phyloP scores from a whole-genome alignment of 2,888 invertebrate species.

The Caradrina kadenii region DNA sequence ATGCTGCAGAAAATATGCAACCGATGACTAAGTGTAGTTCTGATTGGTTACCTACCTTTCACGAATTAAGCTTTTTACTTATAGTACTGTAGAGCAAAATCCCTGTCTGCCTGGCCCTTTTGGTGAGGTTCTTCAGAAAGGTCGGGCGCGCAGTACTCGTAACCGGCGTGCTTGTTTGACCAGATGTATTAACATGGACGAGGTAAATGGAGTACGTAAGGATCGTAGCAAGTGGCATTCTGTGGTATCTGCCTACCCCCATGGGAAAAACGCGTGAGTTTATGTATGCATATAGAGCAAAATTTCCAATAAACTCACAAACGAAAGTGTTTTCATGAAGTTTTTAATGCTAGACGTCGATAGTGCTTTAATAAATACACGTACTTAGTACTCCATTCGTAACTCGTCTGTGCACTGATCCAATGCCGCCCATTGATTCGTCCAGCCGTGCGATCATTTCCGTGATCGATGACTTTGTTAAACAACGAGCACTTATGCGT shows the following conservation, averaged over 20 bases:
- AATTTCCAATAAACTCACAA: neutral
- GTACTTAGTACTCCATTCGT: slow-evolving; percentile 27
- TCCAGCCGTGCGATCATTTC: slow-evolving; percentile 55
- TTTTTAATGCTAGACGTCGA: neutral
- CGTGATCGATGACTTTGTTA: slow-evolving; percentile 70
- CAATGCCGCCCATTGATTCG: slow-evolving; percentile 59
- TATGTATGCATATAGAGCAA: neutral
- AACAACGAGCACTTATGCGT: slow-evolving; percentile 61
- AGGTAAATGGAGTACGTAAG: too few species aligned
- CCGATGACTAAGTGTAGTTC: neutral
- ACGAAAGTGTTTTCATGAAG: neutral
- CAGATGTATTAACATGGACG: too few species aligned
- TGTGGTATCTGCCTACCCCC: too few species aligned
- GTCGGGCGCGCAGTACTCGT: too few species aligned
- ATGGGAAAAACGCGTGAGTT: too few species aligned
- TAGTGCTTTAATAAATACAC: neutral
- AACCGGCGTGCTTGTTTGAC: too few species aligned
- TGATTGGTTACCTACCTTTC: neutral
- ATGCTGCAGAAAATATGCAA: neutral
- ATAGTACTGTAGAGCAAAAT: too few species aligned
- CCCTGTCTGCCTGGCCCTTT: too few species aligned
- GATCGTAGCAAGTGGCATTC: too few species aligned
- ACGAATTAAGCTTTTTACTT: too few species aligned
- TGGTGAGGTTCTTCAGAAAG: too few species aligned
- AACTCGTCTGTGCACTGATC: slow-evolving; percentile 24